Base-by-base conservation (phyloP, 2,888 invertebrate species). In the Bugulina stolonifera region DNA sequence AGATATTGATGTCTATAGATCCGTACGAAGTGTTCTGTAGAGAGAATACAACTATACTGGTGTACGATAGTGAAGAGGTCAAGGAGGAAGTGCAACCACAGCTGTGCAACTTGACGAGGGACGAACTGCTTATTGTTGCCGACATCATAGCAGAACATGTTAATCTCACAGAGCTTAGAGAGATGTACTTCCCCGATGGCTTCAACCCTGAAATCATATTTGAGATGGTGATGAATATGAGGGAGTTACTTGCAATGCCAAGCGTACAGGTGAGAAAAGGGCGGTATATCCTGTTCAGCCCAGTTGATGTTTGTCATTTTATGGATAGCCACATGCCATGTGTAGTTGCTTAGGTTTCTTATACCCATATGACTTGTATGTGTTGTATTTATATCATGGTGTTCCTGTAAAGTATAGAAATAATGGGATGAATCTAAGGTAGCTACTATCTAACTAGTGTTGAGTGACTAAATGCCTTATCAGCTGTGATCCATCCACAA, bases 21-120 rank as follows among this genome's bases (percentile, higher is more conserved):
- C 34, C 64, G 22, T 25, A 22, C 22, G 64, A 64, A 32, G 64
- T 64, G 14, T 32, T 64, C 10, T 64, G 64, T 27, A 29, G n/a
- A 1, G 64, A 27, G 3, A 34, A 64, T n/a, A 25, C 64, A 14
- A 32, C 64, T 10, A 34, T 64, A 14, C 64, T 64, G 5, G 3
- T 64, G 32, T 64, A 64, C 34, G 32, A 32, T 27, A 64, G 64
- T 27, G 32, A 27, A 10, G 64, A 64, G 29, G 27, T 64, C 10
- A 34, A 64, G 32, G 34, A 34, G 14, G 64, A 64, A n/a, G 64
- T 64, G 2, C 14, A 64, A 32, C 22, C 52, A 10, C 58, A 71
- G 25, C 71, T 75, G 71, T 75, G 75, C 32, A 72, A 71, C 32
- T 54, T 75, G 54, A 75, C 70, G 22, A 23, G n/a, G 23, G 35